Evolutionary conservation across 2,888 invertebrate species (phyloP), one percentile per base, ranked within the genome.

Genomic region (Peribatodes rhomboidaria): DNA sequence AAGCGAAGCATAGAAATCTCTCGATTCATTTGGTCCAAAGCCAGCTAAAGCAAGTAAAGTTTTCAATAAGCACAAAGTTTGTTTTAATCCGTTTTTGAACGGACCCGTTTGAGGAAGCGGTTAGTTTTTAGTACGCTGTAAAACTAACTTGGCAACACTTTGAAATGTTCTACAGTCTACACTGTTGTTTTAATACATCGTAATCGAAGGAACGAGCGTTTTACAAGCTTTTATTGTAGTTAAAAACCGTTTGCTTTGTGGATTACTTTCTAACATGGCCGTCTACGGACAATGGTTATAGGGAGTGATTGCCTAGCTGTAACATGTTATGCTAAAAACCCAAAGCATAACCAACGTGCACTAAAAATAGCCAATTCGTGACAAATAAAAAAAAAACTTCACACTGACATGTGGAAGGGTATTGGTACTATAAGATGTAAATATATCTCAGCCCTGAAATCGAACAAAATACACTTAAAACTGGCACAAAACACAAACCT

Each of bases 131-230:
- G 74, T 71, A 70, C 71, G 75, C 69, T 58, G 69, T 79, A 65
- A 78, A 80, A 78, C 73, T 77, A 59, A 68, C 68, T 73, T 76
- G 76, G 76, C 76, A 72, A 71, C 74, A 73, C 71, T 75, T 76
- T 71, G 72, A 76, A 76, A 59, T 60, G 65, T 64, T 66, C 53
- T 42, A 54, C 42, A 31, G 54, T 44, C 16, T 42, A 55, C 50
- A 62, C 33, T 53, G 54, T 59, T 54, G 54, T 64, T 58, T 56
- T 57, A 39, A 63, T 33, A 53, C 63, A 53, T 52, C 57, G 63
- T 62, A 57, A 62, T 52, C 44, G 57, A 61, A 39, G 16, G 42
- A 52, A 33, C 22, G 37, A 13, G 18, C 13, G 33, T 16, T 33
- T 52, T 37, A 53, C 18, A 18, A n/a, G 33, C 44, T 33, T 55